These are phyloP conservation scores for Dasyprocta punctata DNA, from an alignment of 2,113 vertebrate genomes.

Conservation along the genomic window DNA sequence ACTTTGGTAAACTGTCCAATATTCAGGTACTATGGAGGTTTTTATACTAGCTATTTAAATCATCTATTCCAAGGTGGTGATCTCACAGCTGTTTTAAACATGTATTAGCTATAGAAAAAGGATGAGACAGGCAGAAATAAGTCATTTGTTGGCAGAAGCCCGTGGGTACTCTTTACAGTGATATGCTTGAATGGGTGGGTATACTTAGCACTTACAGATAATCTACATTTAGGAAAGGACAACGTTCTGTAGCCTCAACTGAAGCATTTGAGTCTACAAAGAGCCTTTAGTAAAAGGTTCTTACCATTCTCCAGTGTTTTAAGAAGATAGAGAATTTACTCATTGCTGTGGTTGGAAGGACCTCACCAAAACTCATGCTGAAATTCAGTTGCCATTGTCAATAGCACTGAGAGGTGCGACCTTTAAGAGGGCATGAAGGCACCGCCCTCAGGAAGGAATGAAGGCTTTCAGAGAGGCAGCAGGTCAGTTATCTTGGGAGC, in stretches of 20 bases:
- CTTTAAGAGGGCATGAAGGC: rapidly evolving
- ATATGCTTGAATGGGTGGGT: not conserved
- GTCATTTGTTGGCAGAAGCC: not conserved
- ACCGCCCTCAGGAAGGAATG: not conserved
- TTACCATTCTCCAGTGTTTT: not conserved
- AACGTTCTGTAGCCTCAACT: not conserved
- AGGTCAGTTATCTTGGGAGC: too few relatives aligned
- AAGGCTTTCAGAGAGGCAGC: not conserved
- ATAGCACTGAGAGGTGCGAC: too few relatives aligned
- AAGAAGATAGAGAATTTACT: not conserved
- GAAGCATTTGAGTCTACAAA: not conserved
- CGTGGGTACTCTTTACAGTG: not conserved
- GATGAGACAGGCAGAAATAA: not conserved
- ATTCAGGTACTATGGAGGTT: not conserved
- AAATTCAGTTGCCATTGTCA: not conserved
- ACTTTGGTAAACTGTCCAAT: slow-evolving; percentile 30
- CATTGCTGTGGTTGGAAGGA: not conserved
- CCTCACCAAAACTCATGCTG: not conserved
- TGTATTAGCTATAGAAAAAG: not conserved
- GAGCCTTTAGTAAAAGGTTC: not conserved
- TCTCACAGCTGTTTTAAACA: slow-evolving; percentile 52
- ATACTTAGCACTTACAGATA: not conserved
- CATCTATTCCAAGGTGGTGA: not conserved
- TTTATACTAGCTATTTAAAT: slow-evolving; percentile 19
- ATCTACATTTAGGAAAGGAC: not conserved